Percentiles rank a stretch among this genome's conserved stretches.
Evolutionary conservation across 1,140 invertebrate species (phyloP).

Genomic region (Lethrus apterus): DNA sequence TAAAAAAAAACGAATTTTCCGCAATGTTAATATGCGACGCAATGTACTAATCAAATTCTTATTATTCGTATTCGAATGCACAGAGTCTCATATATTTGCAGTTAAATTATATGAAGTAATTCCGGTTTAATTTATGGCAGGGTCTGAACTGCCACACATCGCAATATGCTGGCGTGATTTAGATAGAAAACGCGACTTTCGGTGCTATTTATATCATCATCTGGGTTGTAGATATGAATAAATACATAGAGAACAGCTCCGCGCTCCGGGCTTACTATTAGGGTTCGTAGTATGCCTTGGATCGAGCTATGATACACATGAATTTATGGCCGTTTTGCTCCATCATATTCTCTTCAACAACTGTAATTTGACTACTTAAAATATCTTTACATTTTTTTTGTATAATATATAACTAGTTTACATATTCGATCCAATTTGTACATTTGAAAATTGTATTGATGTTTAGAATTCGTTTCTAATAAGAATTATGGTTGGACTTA

Average conservation of each 20-base stretch:
- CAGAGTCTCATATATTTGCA: conserved; percentile 7
- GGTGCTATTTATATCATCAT: conserved; percentile 36
- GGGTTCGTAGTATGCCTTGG: no score
- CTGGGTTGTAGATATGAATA: conserved; percentile 36
- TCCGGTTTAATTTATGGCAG: conserved; percentile 32
- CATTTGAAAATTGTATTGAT: no score
- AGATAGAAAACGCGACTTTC: conserved; percentile 38
- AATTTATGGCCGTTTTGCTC: conserved; percentile 11
- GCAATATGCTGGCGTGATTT: conserved; percentile 36
- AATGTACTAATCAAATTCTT: conserved; percentile 5
- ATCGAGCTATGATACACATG: conserved; percentile 9
- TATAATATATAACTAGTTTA: no score
- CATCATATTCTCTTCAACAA: conserved; percentile 10
- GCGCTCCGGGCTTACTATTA: no score
- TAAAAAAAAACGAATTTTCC: neutral
- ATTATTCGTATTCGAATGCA: conserved; percentile 10
- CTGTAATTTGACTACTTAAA: no score
- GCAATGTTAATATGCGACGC: neutral
- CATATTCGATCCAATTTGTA: no score
- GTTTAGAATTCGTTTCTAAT: no score
- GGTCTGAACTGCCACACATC: conserved; percentile 24
- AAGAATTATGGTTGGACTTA: no score
- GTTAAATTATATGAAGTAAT: conserved; percentile 30
- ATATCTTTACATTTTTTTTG: no score
- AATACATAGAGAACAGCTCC: conserved; percentile 31